These are phyloP conservation scores for Aix galericulata DNA, from an alignment of 2,113 vertebrate genomes.

Conservation along the genomic window DNA sequence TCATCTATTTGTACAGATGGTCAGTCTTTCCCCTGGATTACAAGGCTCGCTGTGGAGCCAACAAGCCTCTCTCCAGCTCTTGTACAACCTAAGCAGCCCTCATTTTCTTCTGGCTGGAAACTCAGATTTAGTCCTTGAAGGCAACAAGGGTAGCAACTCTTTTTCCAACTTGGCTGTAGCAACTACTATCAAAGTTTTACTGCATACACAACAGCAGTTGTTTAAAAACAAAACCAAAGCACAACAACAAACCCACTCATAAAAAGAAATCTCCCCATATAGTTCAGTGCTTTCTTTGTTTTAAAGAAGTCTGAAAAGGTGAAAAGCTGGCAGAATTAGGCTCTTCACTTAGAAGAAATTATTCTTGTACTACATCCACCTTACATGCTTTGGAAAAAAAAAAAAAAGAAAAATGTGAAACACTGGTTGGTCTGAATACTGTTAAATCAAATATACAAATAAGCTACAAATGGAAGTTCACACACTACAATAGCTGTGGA, in stretches of 20 bases:
- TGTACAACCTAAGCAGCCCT: neutral
- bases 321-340: neutral
- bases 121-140: neutral
- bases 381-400: neutral
- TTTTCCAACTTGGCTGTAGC: conserved; percentile 6
- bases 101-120: conserved; percentile 31
- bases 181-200: neutral
- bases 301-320: neutral
- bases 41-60: neutral
- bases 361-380: neutral
- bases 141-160: neutral
- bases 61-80: conserved; percentile 13
- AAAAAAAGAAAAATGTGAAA: neutral
- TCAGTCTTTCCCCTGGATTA: conserved; percentile 45
- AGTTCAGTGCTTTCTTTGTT: neutral
- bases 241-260: neutral
- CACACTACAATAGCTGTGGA: neutral
- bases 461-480: neutral
- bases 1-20: conserved; percentile 53
- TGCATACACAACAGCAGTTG: neutral
- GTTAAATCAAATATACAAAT: neutral
- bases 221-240: neutral
- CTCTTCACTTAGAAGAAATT: neutral
- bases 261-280: neutral
- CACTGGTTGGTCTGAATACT: neutral